These are phyloP conservation scores for Drosophila gunungcola DNA, from an alignment of 1,140 invertebrate species.

Conservation along the genomic window DNA sequence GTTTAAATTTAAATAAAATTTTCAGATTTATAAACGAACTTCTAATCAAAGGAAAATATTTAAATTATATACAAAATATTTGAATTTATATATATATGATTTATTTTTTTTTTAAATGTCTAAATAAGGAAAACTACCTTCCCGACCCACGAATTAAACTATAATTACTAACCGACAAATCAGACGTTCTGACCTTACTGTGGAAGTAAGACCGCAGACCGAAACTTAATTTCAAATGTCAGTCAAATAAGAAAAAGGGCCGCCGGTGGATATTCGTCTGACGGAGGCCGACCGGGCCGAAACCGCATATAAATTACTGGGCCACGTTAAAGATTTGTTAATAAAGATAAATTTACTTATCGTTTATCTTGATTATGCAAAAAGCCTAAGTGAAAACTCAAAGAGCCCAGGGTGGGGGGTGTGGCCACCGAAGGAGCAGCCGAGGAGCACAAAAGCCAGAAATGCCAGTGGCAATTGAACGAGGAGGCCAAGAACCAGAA, in stretches of 20 bases:
- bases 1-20: no score
- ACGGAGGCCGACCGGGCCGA: slow-evolving; percentile 26
- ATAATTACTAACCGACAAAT: slow-evolving; percentile 36
- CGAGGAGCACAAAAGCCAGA: slow-evolving; percentile 42
- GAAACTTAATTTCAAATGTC: slow-evolving; percentile 63
- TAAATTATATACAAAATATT: no score
- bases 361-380: slow-evolving; percentile 83
- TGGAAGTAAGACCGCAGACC: slow-evolving; percentile 24
- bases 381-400: slow-evolving; percentile 82
- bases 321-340: slow-evolving; percentile 81
- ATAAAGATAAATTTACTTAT: slow-evolving; percentile 83
- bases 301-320: slow-evolving; percentile 76
- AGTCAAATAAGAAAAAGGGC: slow-evolving; percentile 46
- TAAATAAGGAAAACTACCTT: background rate
- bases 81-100: no score
- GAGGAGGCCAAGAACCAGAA: slow-evolving; percentile 11
- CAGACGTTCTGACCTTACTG: slow-evolving; percentile 16
- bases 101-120: no score
- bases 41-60: no score
- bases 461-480: slow-evolving; percentile 29
- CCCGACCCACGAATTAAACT: slow-evolving; percentile 10
- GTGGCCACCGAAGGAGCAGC: background rate
- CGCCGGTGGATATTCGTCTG: slow-evolving; percentile 31
- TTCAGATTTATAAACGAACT: no score
- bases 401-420: slow-evolving; percentile 32